A percentile compares a stretch with the other conserved stretches of the same genome.
These are phyloP conservation scores for Philonicus albiceps DNA, from an alignment of 2,888 invertebrate species.

Conservation along the genomic window DNA sequence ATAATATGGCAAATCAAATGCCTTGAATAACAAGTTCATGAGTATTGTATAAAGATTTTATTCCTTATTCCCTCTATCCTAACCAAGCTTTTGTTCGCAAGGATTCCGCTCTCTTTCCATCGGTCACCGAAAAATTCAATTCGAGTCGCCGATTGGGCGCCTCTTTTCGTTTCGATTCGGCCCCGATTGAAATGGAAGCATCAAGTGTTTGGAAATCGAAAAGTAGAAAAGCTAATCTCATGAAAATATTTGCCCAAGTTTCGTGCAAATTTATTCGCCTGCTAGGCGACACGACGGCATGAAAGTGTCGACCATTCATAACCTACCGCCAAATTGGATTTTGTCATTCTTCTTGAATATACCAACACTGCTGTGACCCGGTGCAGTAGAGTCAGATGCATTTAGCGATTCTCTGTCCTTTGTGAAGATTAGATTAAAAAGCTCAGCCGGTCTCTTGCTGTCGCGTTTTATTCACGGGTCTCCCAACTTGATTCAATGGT, in stretches of 20 bases:
- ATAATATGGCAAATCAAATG: neutral
- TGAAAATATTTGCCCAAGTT: conserved; percentile 24
- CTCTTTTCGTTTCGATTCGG: neutral
- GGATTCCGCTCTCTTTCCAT: neutral
- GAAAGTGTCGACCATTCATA: neutral
- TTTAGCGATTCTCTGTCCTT: neutral
- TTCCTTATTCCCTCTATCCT: neutral
- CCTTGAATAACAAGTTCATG: neutral
- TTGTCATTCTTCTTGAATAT: neutral
- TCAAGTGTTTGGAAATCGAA: conserved; percentile 1
- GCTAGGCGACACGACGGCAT: neutral
- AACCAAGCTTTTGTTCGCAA: neutral
- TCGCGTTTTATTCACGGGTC: neutral
- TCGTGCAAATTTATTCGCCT: neutral
- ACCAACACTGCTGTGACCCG: neutral
- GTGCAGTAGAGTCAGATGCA: neutral
- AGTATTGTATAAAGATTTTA: neutral
- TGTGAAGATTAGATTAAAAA: neutral
- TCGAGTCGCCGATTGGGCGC: neutral
- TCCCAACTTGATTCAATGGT: neutral
- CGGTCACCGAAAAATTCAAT: neutral
- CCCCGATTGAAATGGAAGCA: neutral
- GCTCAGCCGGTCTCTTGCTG: neutral
- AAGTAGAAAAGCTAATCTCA: neutral
- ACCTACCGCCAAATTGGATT: neutral